Evolutionary conservation across 2,797 vertebrate species (phyloP), one percentile per base, ranked within the genome.

Genomic region (Clangula hyemalis): DNA sequence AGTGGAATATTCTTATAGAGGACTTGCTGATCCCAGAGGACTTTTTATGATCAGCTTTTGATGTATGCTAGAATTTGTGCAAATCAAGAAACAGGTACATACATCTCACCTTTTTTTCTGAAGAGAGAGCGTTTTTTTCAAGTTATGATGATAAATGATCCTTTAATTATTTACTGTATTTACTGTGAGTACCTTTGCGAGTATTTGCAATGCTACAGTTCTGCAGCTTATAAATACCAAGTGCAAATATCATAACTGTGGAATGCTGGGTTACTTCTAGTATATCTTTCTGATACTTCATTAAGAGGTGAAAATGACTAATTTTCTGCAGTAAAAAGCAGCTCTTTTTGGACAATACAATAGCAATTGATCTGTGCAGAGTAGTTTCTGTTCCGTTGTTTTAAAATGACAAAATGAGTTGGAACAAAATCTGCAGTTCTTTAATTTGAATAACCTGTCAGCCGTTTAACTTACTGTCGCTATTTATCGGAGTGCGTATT

Each of bases 31-130:
- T 43, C 58, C 85, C 0, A 3, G 84, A 77, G 82, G 83, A 68
- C 71, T 95, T 56, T 57, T 89, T 94, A 72, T 88, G 51, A 93
- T 96, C 57, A 96, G 65, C 83, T 89, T 94, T 96, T 96, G 89
- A 90, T 95, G 49, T 64, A 57, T 89, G 73, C 39, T 89, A 51
- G 21, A 72, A 60, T 54, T 94, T 80, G 19, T 95, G 74, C n/a
- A 85, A 84, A 62, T 79, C 28, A 32, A 56, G 62, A 64, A 94
- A 60, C 65, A 75, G 34, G 22, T 88, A 61, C 14, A 28, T 75
- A 17, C 28, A 15, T 90, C 74, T 58, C 75, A 80, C 24, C 38
- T 81, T 24, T 64, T 80, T 93, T 58, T 49, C 56, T 69, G 51
- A 89, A 96, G 32, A 86, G 14, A 75, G 74, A 66, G 30, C 43